Evolutionary conservation across 1,140 invertebrate species (phyloP).

Genomic region (Pogonognathellus flavescens): DNA sequence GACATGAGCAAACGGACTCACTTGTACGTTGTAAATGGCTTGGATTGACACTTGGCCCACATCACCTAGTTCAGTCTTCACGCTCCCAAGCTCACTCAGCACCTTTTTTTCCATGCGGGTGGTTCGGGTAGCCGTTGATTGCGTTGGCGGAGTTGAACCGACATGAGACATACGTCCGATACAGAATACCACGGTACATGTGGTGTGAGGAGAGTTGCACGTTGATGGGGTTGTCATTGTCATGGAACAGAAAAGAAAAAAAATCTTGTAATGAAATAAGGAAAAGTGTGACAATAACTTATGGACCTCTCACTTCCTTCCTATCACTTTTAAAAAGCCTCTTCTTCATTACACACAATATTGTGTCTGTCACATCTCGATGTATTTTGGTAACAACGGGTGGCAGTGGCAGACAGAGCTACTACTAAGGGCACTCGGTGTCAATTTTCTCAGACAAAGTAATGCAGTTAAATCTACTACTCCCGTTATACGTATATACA

Average conservation of each 20-base stretch:
- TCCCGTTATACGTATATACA: too few relatives aligned
- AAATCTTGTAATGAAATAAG: conserved; percentile 1
- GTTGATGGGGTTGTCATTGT: conserved; percentile 40
- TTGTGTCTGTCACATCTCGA: not conserved
- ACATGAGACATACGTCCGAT: not conserved
- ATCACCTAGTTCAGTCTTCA: conserved; percentile 63
- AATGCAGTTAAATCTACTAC: too few relatives aligned
- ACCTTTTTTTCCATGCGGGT: conserved; percentile 52
- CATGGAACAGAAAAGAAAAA: conserved; percentile 26
- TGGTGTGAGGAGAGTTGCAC: not conserved
- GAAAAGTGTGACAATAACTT: conserved; percentile 31
- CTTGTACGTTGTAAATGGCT: conserved; percentile 63
- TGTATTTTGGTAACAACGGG: not conserved
- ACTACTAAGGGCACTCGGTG: too few relatives aligned
- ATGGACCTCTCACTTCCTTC: not conserved
- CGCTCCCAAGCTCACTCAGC: conserved; percentile 48
- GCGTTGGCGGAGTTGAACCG: not conserved
- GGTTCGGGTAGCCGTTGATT: conserved; percentile 20
- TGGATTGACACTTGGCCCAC: conserved; percentile 65
- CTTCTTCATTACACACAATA: conserved; percentile 17
- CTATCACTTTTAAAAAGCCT: not conserved
- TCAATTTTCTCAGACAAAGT: too few relatives aligned
- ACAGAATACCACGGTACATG: not conserved
- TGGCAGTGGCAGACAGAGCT: not conserved
- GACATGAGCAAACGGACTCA: conserved; percentile 53